Evolutionary conservation across 2,797 vertebrate genomes (phyloP).

Genomic region (Sebastes oblongus): DNA sequence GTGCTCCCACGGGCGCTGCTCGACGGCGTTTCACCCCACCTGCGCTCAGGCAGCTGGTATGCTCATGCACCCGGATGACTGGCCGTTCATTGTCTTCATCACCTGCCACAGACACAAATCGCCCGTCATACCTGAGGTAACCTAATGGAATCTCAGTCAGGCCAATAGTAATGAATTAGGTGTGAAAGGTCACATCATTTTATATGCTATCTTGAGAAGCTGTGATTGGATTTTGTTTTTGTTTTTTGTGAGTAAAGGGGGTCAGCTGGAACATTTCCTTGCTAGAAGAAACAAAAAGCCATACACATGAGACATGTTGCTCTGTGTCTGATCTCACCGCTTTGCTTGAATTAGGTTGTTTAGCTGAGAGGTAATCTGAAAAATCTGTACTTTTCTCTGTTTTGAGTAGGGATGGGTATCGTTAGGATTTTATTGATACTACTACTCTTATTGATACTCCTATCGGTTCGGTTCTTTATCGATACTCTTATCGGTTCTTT

Average conservation of each 20-base stretch:
- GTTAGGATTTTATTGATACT: neutral
- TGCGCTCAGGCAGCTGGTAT: constrained; percentile 96
- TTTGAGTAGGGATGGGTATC: too few species aligned
- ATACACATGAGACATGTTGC: neutral
- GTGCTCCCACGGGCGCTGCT: constrained; percentile 96
- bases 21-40: constrained; percentile 94
- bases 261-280: neutral
- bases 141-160: rapidly evolving
- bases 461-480: too few species aligned
- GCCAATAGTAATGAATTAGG: too few species aligned
- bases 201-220: neutral
- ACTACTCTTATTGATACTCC: too few species aligned
- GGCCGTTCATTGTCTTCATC: constrained; percentile 96
- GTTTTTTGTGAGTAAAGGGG: neutral
- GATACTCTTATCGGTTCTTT: too few species aligned
- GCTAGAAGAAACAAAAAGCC: neutral
- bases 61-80: constrained; percentile 97
- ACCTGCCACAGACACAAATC: constrained; percentile 93
- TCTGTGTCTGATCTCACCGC: neutral
- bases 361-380: neutral
- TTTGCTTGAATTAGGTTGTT: neutral
- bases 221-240: neutral
- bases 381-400: too few species aligned
- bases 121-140: constrained; percentile 87
- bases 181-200: neutral